Evolutionary conservation across 1,140 invertebrate genomes (phyloP), one percentile per base, ranked within the genome.

Genomic region (Dendroctonus valens): DNA sequence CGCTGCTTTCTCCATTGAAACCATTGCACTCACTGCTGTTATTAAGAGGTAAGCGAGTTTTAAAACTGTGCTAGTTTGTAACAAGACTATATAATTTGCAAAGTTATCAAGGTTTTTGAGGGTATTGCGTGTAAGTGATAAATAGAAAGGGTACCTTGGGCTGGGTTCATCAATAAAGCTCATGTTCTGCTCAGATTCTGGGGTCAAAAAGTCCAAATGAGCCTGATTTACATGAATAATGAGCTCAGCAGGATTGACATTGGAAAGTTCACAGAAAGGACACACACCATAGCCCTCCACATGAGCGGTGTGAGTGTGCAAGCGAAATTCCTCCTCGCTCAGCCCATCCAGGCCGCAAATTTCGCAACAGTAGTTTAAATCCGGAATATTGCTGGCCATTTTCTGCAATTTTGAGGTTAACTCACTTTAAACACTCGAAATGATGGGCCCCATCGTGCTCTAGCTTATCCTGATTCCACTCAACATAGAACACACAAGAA

Each of bases 321-420:
- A 81, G 69, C 90, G 81, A 86, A 94, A 90, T 70, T 89, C 87
- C 52, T 90, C 88, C 71, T 92, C 90, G 42, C 85, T 87, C 52
- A 93, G 83, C 41, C 88, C 89, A 71, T 91, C 89, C 54, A 87
- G 82, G 8, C 91, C 91, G 78, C 91, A 94, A 64, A 93, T 89
- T 78, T 93, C 89, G 78, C 91, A 94, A 41, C 86, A 86, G 76
- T 87, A 78, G 64, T 55, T 76, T 42, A 77, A 70, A 65, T 78
- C 76, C 7, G 76, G 74, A 59, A 75, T 70, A 68, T 77, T 78
- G 71, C 76, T 78, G 41, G 77, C 77, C 77, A 79, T 79, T 72
- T 67, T 65, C 44, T 41, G 26, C 1, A 26, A 26, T 26, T 26
- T 26, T 1, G 26, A 26, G 26, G 26, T 26, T 26, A 26, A 26